Base-by-base conservation (phyloP, 1,140 invertebrate species). In the Pseudomyrmex cubaensis region DNA sequence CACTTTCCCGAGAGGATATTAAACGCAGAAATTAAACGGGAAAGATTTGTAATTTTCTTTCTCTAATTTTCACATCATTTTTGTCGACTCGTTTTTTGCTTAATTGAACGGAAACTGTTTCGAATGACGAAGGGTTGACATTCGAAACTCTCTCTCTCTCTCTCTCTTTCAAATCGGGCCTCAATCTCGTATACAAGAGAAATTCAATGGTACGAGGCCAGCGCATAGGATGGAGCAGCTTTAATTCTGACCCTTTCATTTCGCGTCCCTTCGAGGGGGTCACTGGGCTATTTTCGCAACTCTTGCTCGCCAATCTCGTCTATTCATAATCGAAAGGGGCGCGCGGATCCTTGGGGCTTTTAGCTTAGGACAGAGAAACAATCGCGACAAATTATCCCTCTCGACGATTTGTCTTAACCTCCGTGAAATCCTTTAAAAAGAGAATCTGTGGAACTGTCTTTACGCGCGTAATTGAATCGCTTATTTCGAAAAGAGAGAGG, bases 211-310 rank as follows among this genome's bases (percentile, higher is more conserved):
- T 66, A 54, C 9, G 25, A 70, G 72, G 44, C 76, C 54, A 46
- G 44, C 46, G 46, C 8, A 46, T 50, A 80, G 66, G 52, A 80
- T 72, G 54, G 76, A 80, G 76, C 44, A 67, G 70, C 75, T 80
- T 84, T 84, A 80, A 84, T 84, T 77, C 82, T 50, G 83, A 84
- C 78, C 77, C 87, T 89, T 78, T 87, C 73, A 85, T 85, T 75
- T 59, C 59, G 57, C 54, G 61, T 74, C 77, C 74, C 62, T 82
- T 78, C 48, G 59, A 66, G 61, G 25, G 61, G 25, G 82, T 52
- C 63, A 62, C 62, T 52, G 35, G 56, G 67, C 54, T 83, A 80
- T 59, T 72, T 80, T 80, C 76, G 66, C 54, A 56, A 69, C 54
- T 63, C 74, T 59, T 44, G 61, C 50, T 46, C 69, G 56, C 67